phyloP scores from a whole-genome alignment of 2,888 invertebrate genomes.

The Amphiduros pacificus region DNA sequence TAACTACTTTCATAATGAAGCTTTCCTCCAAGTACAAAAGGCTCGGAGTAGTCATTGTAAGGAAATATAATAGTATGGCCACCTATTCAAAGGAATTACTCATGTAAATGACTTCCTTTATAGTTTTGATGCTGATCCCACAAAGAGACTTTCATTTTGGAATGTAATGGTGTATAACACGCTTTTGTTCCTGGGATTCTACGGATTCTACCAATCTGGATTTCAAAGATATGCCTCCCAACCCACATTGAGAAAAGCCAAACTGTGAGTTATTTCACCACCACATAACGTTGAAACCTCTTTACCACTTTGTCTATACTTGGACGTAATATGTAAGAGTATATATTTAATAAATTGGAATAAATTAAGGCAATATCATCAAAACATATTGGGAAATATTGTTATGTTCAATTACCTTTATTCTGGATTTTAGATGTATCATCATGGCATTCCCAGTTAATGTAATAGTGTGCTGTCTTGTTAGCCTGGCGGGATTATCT shows the following conservation, averaged over 20 bases:
- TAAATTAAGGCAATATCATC: neutral
- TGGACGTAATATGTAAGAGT: neutral
- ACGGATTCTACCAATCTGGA: neutral
- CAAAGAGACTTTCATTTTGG: neutral
- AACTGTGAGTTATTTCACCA: neutral
- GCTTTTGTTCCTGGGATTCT: slow-evolving; percentile 1
- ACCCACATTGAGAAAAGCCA: neutral
- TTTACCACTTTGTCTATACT: neutral
- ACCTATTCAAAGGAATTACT: too few species aligned
- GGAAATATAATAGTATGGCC: too few species aligned
- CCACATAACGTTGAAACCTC: neutral
- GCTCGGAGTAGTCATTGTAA: too few species aligned
- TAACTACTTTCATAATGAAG: too few species aligned
- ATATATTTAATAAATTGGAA: too few species aligned
- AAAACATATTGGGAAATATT: too few species aligned
- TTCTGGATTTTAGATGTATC: too few species aligned
- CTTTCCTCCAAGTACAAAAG: too few species aligned
- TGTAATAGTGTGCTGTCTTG: too few species aligned
- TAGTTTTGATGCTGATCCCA: neutral
- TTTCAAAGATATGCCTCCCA: neutral
- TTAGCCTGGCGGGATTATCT: neutral
- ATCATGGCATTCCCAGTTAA: too few species aligned
- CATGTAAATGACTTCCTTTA: too few species aligned
- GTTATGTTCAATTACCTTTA: too few species aligned
- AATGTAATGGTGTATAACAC: neutral